Evolutionary conservation across 2,113 vertebrate genomes (phyloP), one percentile per base, ranked within the genome.

Genomic region (Eublepharis macularius): DNA sequence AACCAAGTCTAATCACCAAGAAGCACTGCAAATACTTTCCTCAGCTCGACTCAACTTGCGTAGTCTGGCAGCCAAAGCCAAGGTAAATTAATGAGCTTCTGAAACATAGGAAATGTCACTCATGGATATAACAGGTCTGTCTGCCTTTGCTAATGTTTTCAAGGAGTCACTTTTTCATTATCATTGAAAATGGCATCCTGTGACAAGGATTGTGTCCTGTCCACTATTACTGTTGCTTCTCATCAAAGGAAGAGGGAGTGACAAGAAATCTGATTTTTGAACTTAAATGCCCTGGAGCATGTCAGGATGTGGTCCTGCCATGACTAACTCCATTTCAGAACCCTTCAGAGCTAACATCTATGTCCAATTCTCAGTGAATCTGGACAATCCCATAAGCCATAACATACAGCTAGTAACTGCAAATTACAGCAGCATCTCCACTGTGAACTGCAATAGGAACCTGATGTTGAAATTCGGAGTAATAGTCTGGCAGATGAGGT

Each of bases 21-120:
- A 98, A 94, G 98, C 97, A 85, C 88, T 98, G 9, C 98, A 98
- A 93, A 93, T 97, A 85, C 95, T 99, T 76, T 98, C 98, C 76
- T 98, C 98, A 36, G 94, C 97, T 89, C 98, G 98, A 11, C 98
- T 99, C 90, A 98, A 96, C 76, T 96, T 99, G 85, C 96, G 94
- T 78, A 97, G 98, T 78, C 94, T 99, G 90, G 93, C 92, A 72
- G 95, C 97, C 80, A 99, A 98, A 97, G 98, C 98, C 74, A 99
- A 98, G 98, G 99, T 83, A 83, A 85, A 81, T 36, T 43, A 34
- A 17, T 26, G n/a, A 41, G 13, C 36, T 7, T 63, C 32, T 72
- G 14, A 34, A 63, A 65, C n/a, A 36, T 21, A 3, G 29, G 19
- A 75, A 12, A 83, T 24, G 60, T 63, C 47, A 77, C 36, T 49